Conservation (phyloP, 1,140 invertebrate species). For the Meteorus sp. region DNA sequence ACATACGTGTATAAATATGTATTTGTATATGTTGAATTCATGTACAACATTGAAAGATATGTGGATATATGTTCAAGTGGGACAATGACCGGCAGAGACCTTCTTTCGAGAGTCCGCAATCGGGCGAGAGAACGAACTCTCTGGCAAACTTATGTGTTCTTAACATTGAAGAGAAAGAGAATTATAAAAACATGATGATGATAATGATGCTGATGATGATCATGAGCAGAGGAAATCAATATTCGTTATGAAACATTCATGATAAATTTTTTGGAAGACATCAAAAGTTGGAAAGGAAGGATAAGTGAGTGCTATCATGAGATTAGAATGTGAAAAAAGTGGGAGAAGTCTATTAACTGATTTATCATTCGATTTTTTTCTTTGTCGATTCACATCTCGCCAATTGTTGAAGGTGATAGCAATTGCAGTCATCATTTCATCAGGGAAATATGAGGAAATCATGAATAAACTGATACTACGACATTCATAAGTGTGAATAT, state of each 20-base stretch:
- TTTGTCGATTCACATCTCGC: slow-evolving; percentile 26
- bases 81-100: slow-evolving; percentile 59
- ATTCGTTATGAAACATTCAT: too few species aligned
- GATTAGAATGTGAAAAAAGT: too few species aligned
- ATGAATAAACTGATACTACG: slow-evolving; percentile 8
- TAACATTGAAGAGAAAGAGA: slow-evolving; percentile 18
- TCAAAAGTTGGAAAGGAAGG: too few species aligned
- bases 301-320: too few species aligned
- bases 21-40: too few species aligned
- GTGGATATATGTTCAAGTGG: slow-evolving; percentile 45
- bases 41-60: too few species aligned
- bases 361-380: too few species aligned
- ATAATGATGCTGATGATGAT: not conserved
- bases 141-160: slow-evolving; percentile 12
- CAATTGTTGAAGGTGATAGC: slow-evolving; percentile 29
- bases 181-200: slow-evolving; percentile 34
- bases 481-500: slow-evolving; percentile 3
- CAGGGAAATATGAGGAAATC: slow-evolving; percentile 22
- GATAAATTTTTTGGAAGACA: too few species aligned
- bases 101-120: slow-evolving; percentile 53
- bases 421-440: slow-evolving; percentile 48
- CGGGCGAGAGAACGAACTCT: slow-evolving; percentile 36
- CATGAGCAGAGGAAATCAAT: too few species aligned
- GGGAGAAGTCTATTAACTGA: too few species aligned
- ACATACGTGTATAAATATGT: not conserved